Base-by-base conservation (phyloP, 1,140 invertebrate species). In the Zaprionus tsacasi region DNA sequence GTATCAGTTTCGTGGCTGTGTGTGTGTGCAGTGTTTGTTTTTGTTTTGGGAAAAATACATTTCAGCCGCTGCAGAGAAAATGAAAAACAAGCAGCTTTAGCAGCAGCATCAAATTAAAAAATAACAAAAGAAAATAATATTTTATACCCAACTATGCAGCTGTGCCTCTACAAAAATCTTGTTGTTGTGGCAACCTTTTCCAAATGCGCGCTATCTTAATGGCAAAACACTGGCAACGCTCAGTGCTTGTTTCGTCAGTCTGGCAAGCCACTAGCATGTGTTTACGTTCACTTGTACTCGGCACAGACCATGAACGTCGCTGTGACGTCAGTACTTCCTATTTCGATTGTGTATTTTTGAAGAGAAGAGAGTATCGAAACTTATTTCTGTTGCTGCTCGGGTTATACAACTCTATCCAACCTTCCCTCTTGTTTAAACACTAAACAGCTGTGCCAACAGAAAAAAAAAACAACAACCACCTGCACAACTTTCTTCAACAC, bases 101-200 rank as follows among this genome's bases (percentile, higher is more conserved):
- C n/a, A 72, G 64, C 30, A 13, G 30, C 17, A 25, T 6, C 21
- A 77, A 69, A 77, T 77, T 67, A 56, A 77, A 68, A 68, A 77
- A 68, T 73, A 68, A 67, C 63, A 73, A 63, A 58, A 58, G 1
- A 33, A 7, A 12, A 11, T 1, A 45, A 17, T 3, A 17, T 6
- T n/a, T 36, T 13, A 25, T 54, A 7, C 40, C 6, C 45, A 48
- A 11, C 8, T n/a, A 12, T 3, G 2, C 21, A 21, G n/a, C 21
- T 12, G 8, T 21, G 36, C n/a, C n/a, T n/a, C n/a, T n/a, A n/a
- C n/a, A n/a, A n/a, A n/a, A n/a, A n/a, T n/a, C n/a, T 48, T 21
- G 17, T 21, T 21, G 8, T 48, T 3, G n/a, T 45, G n/a, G n/a
- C 7, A 15, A 45, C 40, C 0, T 3, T 15, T 45, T 45, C n/a